Conservation (phyloP, 2,888 invertebrate species). For the Liopterus haemorrhoidalis region DNA sequence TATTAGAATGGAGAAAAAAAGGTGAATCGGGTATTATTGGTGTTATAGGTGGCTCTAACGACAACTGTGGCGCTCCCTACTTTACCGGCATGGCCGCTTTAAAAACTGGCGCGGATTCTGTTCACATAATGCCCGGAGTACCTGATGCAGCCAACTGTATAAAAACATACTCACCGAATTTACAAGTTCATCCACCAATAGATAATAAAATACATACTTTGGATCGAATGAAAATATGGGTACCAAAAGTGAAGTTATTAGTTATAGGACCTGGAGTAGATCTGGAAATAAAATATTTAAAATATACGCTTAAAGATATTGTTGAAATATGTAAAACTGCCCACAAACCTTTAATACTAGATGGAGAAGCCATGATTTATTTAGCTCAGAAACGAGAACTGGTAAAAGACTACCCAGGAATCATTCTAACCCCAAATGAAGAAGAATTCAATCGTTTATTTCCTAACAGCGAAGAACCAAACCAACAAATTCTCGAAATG, state of each 20-base stretch:
- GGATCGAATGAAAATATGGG: conserved; percentile 68
- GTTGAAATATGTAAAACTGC: conserved; percentile 56
- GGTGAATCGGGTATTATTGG: conserved; percentile 90
- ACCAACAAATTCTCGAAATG: conserved; percentile 45
- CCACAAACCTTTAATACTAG: conserved; percentile 75
- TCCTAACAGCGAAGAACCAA: conserved; percentile 48
- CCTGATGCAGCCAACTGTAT: conserved; percentile 80
- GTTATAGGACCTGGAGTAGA: conserved; percentile 85
- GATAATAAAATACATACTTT: conserved; percentile 56
- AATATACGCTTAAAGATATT: conserved; percentile 47
- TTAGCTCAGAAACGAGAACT: conserved; percentile 63
- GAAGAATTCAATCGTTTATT: conserved; percentile 80
- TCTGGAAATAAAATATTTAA: conserved; percentile 49
- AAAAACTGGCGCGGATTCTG: conserved; percentile 85
- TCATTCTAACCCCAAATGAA: conserved; percentile 84
- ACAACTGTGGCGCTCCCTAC: conserved; percentile 97
- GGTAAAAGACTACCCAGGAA: conserved; percentile 59
- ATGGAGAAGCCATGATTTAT: conserved; percentile 84
- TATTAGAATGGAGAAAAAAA: conserved; percentile 67
- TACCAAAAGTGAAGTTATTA: conserved; percentile 79
- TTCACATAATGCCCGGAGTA: conserved; percentile 85
- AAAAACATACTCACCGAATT: conserved; percentile 93
- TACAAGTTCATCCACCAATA: conserved; percentile 90
- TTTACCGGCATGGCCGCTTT: conserved; percentile 89
- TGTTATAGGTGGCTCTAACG: conserved; percentile 87